A percentile compares a stretch with the other conserved stretches of the same genome.
These are phyloP conservation scores for Synchiropus splendidus DNA, from an alignment of 2,113 vertebrate genomes.

Conservation along the genomic window DNA sequence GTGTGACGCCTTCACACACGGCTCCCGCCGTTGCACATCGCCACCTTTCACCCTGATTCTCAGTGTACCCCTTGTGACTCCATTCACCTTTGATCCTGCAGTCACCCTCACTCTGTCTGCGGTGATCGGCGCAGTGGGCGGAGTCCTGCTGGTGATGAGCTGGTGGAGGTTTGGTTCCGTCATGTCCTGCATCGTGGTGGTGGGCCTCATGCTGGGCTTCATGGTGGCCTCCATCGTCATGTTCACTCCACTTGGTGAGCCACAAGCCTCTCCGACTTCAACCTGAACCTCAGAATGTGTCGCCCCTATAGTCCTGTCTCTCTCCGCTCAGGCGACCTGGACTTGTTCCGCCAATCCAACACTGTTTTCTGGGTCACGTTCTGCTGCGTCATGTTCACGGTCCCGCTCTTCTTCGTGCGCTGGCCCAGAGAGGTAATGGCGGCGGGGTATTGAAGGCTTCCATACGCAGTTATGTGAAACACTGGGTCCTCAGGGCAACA, in stretches of 20 bases:
- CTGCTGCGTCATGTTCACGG: conserved; percentile 64
- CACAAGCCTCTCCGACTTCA: not conserved
- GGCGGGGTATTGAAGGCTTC: not conserved
- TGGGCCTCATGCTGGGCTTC: conserved; percentile 81
- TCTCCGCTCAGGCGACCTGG: conserved; percentile 70
- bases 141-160: conserved; percentile 72
- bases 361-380: conserved; percentile 86
- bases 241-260: conserved; percentile 83
- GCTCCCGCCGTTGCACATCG: too few relatives aligned
- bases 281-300: too few relatives aligned
- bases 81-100: conserved; percentile 29
- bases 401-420: conserved; percentile 76
- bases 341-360: conserved; percentile 69
- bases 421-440: conserved; percentile 79
- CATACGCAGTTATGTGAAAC: not conserved
- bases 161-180: conserved; percentile 89
- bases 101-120: conserved; percentile 73
- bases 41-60: too few relatives aligned
- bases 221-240: conserved; percentile 67
- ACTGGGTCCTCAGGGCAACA: conserved; percentile 73
- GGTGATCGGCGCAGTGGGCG: conserved; percentile 71
- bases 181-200: conserved; percentile 67
- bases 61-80: too few relatives aligned
- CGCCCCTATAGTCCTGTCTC: too few relatives aligned
- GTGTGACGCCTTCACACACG: conserved; percentile 8